Evolutionary conservation across 2,797 vertebrate species (phyloP), one percentile per base, ranked within the genome.

Genomic region (Smutsia temminckii): DNA sequence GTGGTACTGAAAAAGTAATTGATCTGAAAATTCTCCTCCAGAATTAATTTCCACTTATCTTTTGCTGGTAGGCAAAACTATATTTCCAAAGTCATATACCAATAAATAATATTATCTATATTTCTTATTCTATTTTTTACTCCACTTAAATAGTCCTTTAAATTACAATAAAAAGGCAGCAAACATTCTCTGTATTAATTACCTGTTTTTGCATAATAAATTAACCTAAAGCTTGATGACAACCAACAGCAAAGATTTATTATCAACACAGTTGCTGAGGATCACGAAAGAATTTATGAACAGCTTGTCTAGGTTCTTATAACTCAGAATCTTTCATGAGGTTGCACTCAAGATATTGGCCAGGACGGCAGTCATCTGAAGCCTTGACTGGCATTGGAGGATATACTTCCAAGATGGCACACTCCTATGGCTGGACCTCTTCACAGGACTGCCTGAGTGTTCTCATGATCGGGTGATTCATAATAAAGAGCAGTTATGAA

Each of bases 1-100:
- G 78, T 80, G 51, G 34, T 61, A 57, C 71, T 88, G 6, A 23
- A 75, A 95, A 93, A 6, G 13, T 57, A 93, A 85, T 16, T 79
- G 21, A 89, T 72, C n/a, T 17, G 64, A 90, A 87, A 89, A 40
- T 59, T 79, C 34, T 90, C 42, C n/a, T 93, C 18, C 49, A 79
- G 86, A 89, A 85, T 91, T 83, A 94, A 95, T 89, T 78, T 85
- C 40, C 74, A 75, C 14, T 74, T 93, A 77, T 29, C 37, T 88
- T 92, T 81, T 72, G 4, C 25, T 21, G 63, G 23, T 16, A 87
- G 40, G 34, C n/a, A 86, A 91, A 71, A 86, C 37, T 79, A 57
- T 14, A 40, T 86, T 57, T 84, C 68, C 57, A 87, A 93, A 96
- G 27, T 9, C 32, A 80, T 71, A 49, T 14, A 21, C 16, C 69